These are phyloP conservation scores for Neomonachus schauinslandi DNA, from an alignment of 2,113 vertebrate genomes.

Conservation along the genomic window DNA sequence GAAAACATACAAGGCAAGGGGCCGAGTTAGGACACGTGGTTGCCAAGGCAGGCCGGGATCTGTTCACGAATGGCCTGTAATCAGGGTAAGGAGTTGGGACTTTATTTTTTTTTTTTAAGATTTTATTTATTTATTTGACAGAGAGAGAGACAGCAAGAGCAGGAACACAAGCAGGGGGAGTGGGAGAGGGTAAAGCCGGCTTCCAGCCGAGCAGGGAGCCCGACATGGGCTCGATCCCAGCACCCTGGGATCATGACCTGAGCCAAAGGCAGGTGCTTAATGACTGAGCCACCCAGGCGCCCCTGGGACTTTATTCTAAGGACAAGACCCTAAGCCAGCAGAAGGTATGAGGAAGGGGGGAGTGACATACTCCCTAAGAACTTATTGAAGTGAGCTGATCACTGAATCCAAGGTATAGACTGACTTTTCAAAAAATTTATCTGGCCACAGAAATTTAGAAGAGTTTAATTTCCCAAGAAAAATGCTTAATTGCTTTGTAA, in stretches of 20 bases:
- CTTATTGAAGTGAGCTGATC: neutral
- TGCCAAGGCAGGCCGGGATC: neutral
- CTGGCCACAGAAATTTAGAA: neutral
- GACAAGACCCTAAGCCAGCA: neutral
- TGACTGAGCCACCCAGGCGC: no score
- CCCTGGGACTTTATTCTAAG: neutral
- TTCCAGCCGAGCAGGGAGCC: no score
- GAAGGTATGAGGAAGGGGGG: neutral
- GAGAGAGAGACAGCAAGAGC: no score
- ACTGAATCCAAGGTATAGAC: neutral
- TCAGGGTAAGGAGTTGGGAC: neutral
- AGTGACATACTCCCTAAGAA: neutral
- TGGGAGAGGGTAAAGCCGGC: no score
- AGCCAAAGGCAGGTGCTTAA: no score
- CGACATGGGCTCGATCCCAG: no score
- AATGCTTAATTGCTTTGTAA: slow-evolving; percentile 12
- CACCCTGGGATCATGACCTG: no score
- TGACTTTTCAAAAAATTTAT: slow-evolving; percentile 10
- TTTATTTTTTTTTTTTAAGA: neutral
- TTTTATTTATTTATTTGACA: no score
- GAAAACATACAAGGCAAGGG: neutral
- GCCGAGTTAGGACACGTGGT: neutral
- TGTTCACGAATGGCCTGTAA: neutral
- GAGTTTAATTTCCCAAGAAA: slow-evolving; percentile 43
- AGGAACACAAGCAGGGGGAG: no score